These are phyloP conservation scores for Phrynocephalus versicolor DNA, from an alignment of 2,113 vertebrate genomes.

Conservation along the genomic window DNA sequence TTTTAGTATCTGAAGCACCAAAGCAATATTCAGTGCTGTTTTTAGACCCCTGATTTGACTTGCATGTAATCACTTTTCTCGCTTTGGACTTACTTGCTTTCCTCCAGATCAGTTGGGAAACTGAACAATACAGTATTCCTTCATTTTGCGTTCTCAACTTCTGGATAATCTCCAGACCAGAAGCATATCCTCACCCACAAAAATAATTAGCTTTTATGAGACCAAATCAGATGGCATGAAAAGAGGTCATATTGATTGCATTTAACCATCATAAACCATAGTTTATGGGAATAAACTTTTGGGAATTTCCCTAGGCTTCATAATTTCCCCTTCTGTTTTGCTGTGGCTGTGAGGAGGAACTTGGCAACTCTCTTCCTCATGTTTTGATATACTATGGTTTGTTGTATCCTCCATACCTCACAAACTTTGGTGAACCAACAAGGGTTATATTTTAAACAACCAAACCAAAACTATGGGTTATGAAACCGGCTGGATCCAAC, in stretches of 20 bases:
- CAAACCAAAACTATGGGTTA: neutral
- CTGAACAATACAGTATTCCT: too few relatives aligned
- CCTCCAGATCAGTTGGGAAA: too few relatives aligned
- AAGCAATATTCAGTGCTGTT: too few relatives aligned
- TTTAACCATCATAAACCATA: neutral
- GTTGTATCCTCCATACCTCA: neutral
- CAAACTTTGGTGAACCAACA: neutral
- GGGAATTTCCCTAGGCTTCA: neutral
- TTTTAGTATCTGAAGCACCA: too few relatives aligned
- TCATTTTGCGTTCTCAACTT: too few relatives aligned
- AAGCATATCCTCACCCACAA: too few relatives aligned
- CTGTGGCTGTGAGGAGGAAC: neutral
- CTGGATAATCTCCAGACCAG: too few relatives aligned
- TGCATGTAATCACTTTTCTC: too few relatives aligned
- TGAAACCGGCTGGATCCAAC: neutral
- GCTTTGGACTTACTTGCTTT: too few relatives aligned
- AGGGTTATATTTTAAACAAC: neutral
- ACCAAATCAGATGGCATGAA: neutral
- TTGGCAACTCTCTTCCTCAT: neutral
- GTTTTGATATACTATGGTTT: neutral
- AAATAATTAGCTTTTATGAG: too few relatives aligned
- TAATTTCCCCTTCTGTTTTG: neutral
- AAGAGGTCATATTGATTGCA: neutral
- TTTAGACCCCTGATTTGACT: too few relatives aligned
- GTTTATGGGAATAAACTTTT: neutral